Evolutionary conservation across 2,888 invertebrate species (phyloP).

Genomic region (Hesperia comma): DNA sequence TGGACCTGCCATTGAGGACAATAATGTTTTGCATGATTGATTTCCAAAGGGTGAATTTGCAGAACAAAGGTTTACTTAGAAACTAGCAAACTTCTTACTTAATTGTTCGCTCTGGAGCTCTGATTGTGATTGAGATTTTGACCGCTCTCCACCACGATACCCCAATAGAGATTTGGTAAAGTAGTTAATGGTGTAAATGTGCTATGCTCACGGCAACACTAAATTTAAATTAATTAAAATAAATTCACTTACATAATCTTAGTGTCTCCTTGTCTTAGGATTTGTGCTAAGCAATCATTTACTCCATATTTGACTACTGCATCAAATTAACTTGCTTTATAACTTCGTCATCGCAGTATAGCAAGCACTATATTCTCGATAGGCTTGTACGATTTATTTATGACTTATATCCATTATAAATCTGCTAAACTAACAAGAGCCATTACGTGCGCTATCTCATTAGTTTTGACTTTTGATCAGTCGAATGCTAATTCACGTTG

Average conservation of each 20-base stretch:
- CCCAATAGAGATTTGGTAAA: too few relatives aligned
- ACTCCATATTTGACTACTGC: constrained; percentile 60
- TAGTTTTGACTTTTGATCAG: constrained; percentile 18
- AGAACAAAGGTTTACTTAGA: background rate
- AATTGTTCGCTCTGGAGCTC: background rate
- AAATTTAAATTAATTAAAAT: too few relatives aligned
- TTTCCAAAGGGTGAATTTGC: background rate
- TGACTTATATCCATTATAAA: constrained; percentile 13
- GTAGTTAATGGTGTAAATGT: too few relatives aligned
- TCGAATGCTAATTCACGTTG: constrained; percentile 4
- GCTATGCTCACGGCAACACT: too few relatives aligned
- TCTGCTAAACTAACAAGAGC: constrained; percentile 24
- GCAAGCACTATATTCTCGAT: constrained; percentile 31
- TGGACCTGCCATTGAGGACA: background rate
- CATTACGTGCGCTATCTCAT: constrained; percentile 29
- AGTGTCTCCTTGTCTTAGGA: background rate
- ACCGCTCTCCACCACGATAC: too few relatives aligned
- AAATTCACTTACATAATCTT: too few relatives aligned
- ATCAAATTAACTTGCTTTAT: constrained; percentile 67
- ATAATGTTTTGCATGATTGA: background rate
- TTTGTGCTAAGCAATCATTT: constrained; percentile 50
- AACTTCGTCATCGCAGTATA: constrained; percentile 51
- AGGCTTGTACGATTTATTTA: constrained; percentile 5
- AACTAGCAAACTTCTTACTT: background rate
- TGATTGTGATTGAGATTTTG: background rate